These are phyloP conservation scores for Drosophila pandora DNA, from an alignment of 1,140 invertebrate genomes.

Conservation along the genomic window DNA sequence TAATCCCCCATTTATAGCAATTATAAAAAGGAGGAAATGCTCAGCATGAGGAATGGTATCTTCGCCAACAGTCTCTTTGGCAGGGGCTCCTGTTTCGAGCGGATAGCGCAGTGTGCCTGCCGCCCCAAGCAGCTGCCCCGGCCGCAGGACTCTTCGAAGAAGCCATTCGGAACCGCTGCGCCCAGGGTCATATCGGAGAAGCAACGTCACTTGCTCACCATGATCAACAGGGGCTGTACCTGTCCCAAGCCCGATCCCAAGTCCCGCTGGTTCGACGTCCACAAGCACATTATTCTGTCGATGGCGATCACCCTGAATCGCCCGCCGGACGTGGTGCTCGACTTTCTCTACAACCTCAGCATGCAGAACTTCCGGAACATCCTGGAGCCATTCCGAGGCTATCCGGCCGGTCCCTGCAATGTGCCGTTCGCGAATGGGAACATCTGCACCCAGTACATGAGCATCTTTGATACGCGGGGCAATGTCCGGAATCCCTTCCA, in stretches of 20 bases:
- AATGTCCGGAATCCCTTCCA: conserved; percentile 34
- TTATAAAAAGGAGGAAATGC: not conserved
- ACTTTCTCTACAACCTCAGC: conserved; percentile 48
- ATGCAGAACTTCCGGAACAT: conserved; percentile 43
- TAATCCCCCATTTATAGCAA: not conserved
- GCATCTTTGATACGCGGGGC: conserved; percentile 37
- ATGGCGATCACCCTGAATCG: conserved; percentile 1
- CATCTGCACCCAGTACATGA: conserved; percentile 24
- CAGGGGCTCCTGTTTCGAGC: conserved; percentile 9
- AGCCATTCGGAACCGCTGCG: not conserved
- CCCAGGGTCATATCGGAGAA: not conserved
- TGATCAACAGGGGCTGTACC: not conserved
- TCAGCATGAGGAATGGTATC: conserved; percentile 18
- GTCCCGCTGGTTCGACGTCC: conserved; percentile 26
- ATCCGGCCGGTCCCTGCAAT: not conserved
- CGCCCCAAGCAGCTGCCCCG: conserved; percentile 9
- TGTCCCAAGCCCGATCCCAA: not conserved
- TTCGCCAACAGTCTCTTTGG: conserved; percentile 18
- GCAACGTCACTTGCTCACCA: not conserved
- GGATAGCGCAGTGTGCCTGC: conserved; percentile 7
- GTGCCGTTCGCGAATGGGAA: conserved; percentile 17
- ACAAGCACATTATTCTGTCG: conserved; percentile 13
- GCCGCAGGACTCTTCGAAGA: conserved; percentile 4
- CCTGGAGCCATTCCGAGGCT: conserved; percentile 10
- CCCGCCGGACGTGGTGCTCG: conserved; percentile 2